Base-by-base conservation (phyloP, 1,140 invertebrate species). In the Frieseomelitta varia region DNA sequence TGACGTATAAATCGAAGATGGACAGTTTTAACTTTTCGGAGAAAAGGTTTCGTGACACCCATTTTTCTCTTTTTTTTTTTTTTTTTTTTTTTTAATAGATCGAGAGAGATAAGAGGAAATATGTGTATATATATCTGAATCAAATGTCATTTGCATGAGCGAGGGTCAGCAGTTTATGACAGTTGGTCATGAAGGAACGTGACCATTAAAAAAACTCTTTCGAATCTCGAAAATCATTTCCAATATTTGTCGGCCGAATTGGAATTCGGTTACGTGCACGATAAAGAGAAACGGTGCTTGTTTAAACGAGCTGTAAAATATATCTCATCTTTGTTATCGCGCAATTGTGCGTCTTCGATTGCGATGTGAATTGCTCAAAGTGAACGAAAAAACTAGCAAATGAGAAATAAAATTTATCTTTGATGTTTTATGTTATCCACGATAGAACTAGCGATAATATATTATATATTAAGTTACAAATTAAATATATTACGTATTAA, bases 161-260 rank as follows among this genome's bases (percentile, higher is more conserved):
- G 53, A 30, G 34, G 73, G 73, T 77, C 81, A 82, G 63, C 81
- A 58, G 81, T 82, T 56, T 65, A 82, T 82, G 73, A 82, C 81
- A 82, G 81, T 76, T 69, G 51, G 73, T 47, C 39, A 47, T 30
- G 74, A 68, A 77, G 67, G 73, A 58, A 69, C 74, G 81, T n/a
- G 69, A 34, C 81, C 73, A 82, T 82, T 82, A 82, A 82, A 82
- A 82, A 82, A 82, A 82, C 81, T 83, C 81, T 83, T 69, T 83
- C 81, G 39, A 68, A 83, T 74, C 68, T 51, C 53, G 34, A 69
- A 77, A 83, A 83, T 83, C 53, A 77, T 83, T 68, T 77, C n/a
- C 74, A 78, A 83, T 77, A 83, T 83, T 83, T 69, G 47, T 27
- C n/a, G 12, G 2, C 21, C 30, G 27, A n/a, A 65, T 4, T n/a